Evolutionary conservation across 2,797 vertebrate species (phyloP).

Genomic region (Nyctalus aviator): DNA sequence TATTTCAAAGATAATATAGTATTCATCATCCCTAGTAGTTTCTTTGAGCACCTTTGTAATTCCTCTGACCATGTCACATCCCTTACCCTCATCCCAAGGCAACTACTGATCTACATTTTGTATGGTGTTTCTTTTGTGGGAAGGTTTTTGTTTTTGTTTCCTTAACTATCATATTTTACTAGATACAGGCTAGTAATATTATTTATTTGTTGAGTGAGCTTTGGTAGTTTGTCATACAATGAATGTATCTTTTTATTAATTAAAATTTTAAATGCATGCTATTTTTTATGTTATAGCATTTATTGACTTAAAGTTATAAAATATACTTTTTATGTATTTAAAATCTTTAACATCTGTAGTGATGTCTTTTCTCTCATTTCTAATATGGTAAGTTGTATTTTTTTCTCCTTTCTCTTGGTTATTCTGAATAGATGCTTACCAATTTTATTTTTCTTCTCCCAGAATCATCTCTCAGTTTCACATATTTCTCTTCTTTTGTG

Average conservation of each 20-base stretch:
- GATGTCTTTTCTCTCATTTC: conserved; percentile 14
- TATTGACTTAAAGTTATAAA: not conserved
- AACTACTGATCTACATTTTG: not conserved
- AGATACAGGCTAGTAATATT: not conserved
- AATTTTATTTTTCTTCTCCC: not conserved
- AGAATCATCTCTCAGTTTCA: not conserved
- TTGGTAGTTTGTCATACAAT: not conserved
- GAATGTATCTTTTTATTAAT: not conserved
- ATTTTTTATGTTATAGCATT: not conserved
- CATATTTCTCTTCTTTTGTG: not conserved
- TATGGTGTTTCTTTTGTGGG: not conserved
- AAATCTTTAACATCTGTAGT: not conserved
- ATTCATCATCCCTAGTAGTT: conserved; percentile 1
- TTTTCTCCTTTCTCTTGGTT: not conserved
- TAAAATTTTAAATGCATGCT: not conserved
- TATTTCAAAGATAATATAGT: not conserved
- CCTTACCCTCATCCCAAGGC: not conserved
- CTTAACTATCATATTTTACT: not conserved
- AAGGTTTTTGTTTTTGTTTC: not conserved
- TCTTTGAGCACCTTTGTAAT: conserved; percentile 26
- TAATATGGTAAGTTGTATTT: not conserved
- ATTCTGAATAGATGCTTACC: not conserved
- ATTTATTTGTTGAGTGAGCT: not conserved
- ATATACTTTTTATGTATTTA: not conserved
- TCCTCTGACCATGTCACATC: not conserved